These are phyloP conservation scores for Cydia splendana DNA, from an alignment of 1,140 invertebrate species.

Conservation along the genomic window DNA sequence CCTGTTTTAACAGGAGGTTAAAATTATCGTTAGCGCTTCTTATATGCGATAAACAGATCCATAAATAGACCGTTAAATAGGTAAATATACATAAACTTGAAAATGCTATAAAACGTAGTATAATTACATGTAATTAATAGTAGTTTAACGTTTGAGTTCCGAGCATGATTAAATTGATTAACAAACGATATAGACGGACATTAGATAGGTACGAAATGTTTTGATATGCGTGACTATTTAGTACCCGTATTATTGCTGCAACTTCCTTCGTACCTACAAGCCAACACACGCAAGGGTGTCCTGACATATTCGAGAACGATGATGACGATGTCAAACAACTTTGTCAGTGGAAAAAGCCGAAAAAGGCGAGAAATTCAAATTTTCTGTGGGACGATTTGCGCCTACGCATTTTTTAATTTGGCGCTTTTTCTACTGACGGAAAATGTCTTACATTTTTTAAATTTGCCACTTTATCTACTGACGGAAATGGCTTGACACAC, in stretches of 20 bases:
- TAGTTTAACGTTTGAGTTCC: not conserved
- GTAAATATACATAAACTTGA: not conserved
- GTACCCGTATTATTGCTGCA: not conserved
- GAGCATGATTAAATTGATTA: not conserved
- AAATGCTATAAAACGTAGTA: conserved; percentile 6
- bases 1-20: not conserved
- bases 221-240: not conserved
- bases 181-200: not conserved
- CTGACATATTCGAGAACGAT: too few relatives aligned
- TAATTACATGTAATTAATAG: not conserved
- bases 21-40: not conserved
- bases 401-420: too few relatives aligned
- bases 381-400: too few relatives aligned
- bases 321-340: too few relatives aligned
- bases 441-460: too few relatives aligned
- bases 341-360: too few relatives aligned
- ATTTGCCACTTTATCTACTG: too few relatives aligned
- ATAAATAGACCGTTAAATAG: not conserved
- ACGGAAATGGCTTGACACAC: too few relatives aligned
- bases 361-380: too few relatives aligned
- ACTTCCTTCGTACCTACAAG: not conserved
- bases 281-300: too few relatives aligned
- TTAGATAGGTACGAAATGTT: not conserved
- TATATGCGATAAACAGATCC: not conserved
- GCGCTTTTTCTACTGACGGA: too few relatives aligned